A percentile compares a stretch with the other conserved stretches of the same genome.
Conservation (phyloP, 2,113 vertebrate species). For the Mastomys coucha region DNA sequence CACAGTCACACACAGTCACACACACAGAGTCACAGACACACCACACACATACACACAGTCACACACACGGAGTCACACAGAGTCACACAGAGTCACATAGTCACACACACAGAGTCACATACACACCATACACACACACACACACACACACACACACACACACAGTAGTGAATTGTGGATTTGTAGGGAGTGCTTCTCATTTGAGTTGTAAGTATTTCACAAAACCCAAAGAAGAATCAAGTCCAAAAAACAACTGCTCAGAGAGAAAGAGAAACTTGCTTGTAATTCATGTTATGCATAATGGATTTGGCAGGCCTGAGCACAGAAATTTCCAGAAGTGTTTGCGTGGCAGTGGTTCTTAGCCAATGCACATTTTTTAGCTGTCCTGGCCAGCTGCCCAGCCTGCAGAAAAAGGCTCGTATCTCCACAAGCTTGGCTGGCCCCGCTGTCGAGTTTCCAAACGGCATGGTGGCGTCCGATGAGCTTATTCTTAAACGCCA, state of each 20-base stretch:
- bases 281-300: conserved; percentile 92
- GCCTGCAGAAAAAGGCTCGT: conserved; percentile 92
- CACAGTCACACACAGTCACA: not conserved
- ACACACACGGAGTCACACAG: not conserved
- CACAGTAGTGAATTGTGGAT: not conserved
- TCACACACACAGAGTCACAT: not conserved
- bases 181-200: conserved; percentile 72
- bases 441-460: conserved; percentile 93
- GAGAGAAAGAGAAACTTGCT: conserved; percentile 77
- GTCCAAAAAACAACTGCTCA: conserved; percentile 83
- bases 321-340: conserved; percentile 98
- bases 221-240: conserved; percentile 81
- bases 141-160: conserved; percentile 23
- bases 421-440: conserved; percentile 90
- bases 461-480: conserved; percentile 91
- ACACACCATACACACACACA: conserved; percentile 21
- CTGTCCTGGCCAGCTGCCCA: conserved; percentile 91
- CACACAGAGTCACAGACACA: not conserved
- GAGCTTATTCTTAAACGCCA: conserved; percentile 89
- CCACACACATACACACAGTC: not conserved
- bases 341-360: conserved; percentile 93
- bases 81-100: no score
- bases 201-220: conserved; percentile 77
- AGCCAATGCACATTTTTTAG: conserved; percentile 92
- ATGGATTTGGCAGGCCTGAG: conserved; percentile 92